phyloP scores from a whole-genome alignment of 2,888 invertebrate genomes.

The Eledona agricola region DNA sequence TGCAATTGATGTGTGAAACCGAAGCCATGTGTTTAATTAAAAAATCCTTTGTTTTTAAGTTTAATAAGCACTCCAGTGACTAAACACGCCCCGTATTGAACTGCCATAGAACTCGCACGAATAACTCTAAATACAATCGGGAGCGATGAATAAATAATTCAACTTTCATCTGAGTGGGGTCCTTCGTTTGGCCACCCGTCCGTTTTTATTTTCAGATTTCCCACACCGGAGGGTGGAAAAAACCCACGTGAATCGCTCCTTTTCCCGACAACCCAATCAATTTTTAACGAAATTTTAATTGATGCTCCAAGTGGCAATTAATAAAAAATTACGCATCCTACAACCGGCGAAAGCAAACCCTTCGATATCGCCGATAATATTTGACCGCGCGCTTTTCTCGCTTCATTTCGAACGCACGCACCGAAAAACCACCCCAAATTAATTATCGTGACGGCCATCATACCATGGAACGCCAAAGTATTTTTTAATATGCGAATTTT shows the following conservation, averaged over 20 bases:
- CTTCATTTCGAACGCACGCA: too few species aligned
- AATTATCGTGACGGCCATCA: too few species aligned
- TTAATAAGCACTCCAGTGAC: constrained; percentile 61
- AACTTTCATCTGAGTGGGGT: constrained; percentile 49
- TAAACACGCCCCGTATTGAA: constrained; percentile 57
- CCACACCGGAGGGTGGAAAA: constrained; percentile 8
- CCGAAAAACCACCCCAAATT: too few species aligned
- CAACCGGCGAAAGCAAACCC: constrained; percentile 13
- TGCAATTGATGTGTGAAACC: constrained; percentile 63
- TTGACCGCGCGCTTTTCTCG: too few species aligned
- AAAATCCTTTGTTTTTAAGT: constrained; percentile 63
- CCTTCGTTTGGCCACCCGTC: constrained; percentile 39
- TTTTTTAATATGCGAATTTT: too few species aligned
- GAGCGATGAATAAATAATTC: constrained; percentile 53
- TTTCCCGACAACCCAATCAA: constrained; percentile 26
- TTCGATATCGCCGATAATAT: constrained; percentile 15
- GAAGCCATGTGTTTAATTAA: constrained; percentile 62
- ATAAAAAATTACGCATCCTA: constrained; percentile 30
- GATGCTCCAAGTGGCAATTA: constrained; percentile 39
- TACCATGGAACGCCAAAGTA: too few species aligned
- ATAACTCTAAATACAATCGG: constrained; percentile 58
- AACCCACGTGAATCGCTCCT: constrained; percentile 13
- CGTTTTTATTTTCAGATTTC: constrained; percentile 40
- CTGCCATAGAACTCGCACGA: constrained; percentile 56
- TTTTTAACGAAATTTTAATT: constrained; percentile 41